Evolutionary conservation across 2,888 invertebrate genomes (phyloP), one percentile per base, ranked within the genome.

Genomic region (Pammene aurita): DNA sequence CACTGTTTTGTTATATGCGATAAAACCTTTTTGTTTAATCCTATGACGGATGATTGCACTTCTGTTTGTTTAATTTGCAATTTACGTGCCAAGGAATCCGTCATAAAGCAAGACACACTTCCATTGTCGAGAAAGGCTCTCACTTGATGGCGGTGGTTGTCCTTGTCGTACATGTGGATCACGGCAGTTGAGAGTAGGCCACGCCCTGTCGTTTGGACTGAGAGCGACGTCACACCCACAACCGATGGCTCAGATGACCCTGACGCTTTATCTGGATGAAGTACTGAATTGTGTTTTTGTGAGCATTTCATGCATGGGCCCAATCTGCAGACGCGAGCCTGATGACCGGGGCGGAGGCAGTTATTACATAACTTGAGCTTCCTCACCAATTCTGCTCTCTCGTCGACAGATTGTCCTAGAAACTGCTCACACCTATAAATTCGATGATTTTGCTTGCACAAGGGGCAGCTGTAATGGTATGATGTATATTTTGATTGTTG

Each of bases 51-150:
- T 60, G 60, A 60, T 34, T 60, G 46, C 14, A 48, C 34, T 60
- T 60, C 46, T 60, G 48, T 60, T 46, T 60, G 48, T 34, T 48
- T 60, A 14, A 60, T n/a, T 26, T 46, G 34, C 26, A 60, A 60
- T 60, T 60, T 60, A 60, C 60, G 60, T 9, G 46, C n/a, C 60
- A 60, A 60, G 60, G 60, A 60, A 60, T 60, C 60, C 60, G 60
- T 60, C 60, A 60, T 60, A 46, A 60, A 60, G 46, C 46, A 60
- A 5, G 60, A 34, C 44, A 46, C 46, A 34, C 60, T 60, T 34
- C 60, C 60, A 9, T 46, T 46, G 48, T 60, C 60, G 7, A 60
- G 60, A 14, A 60, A 44, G 26, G 60, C 58, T 34, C 26, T 60
- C 34, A 60, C 58, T 44, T 60, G 46, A 46, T 60, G 58, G 42